Percentiles rank a stretch among this genome's conserved stretches.
Conservation (phyloP, 2,113 vertebrate species). For the chimpanzee (Pan troglodytes) region NHGRI_mPanTro3-v2.1_pri NC_086015.1:21927501-21928000, state of each 20-base stretch:
- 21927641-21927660: conserved; percentile 89
- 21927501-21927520: conserved; percentile 83
- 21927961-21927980: background rate
- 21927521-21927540: conserved; percentile 84
- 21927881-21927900: conserved; percentile 22
- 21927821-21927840: conserved; percentile 42
- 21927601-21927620: conserved; percentile 91
- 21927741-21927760: conserved; percentile 55
- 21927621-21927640: conserved; percentile 89
- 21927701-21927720: conserved; percentile 86
- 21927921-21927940: background rate
- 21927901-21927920: background rate
- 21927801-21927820: conserved; percentile 71
- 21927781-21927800: conserved; percentile 73
- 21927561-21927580: conserved; percentile 86
- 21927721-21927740: conserved; percentile 86
- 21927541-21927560: conserved; percentile 86
- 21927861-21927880: conserved; percentile 36
- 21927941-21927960: background rate
- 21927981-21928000: background rate
- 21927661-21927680: conserved; percentile 91
- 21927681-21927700: conserved; percentile 86
- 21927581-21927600: conserved; percentile 90
- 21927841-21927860: conserved; percentile 31
- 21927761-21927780: conserved; percentile 71